Evolutionary conservation across 2,888 invertebrate species (phyloP), one percentile per base, ranked within the genome.

Genomic region (Cryptocheilus praepositus): DNA sequence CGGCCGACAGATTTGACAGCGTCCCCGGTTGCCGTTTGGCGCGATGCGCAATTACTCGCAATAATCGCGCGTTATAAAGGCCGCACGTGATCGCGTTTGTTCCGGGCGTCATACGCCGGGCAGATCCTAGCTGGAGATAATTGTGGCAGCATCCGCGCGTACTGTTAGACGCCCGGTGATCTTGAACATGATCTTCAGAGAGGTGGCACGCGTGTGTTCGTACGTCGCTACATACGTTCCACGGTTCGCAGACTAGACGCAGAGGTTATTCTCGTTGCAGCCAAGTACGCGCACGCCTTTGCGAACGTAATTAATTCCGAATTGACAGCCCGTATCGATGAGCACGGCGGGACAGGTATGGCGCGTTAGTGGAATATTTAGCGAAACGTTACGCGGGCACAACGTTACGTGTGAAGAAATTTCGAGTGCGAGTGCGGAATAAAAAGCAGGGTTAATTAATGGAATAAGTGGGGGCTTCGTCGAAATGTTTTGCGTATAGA

Each of bases 251-350:
- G 8, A 3, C 16, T 4, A 13, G 16, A 49, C 49, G 1, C 28
- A 56, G 19, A 19, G 16, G 13, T 46, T 43, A 46, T 68, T 54
- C 36, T 36, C 36, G 36, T 36, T 36, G 7, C 36, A 11, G 36
- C 4, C 36, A 36, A 36, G 36, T 36, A 11, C 11, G 13, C 7
- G 36, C 36, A 25, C 25, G 25, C 25, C 25, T 25, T 36, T 11
- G 8, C 63, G 63, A 18, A 71, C 60, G 71, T 61, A 66, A 55
- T 72, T 67, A 61, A 71, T 61, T 63, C 67, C 59, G 73, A 57
- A 66, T 66, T 51, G 71, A 67, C 72, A 72, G 65, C 61, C 8
- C 7, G 36, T 7, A 28, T 28, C 28, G 28, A 28, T 7, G 28
- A 28, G 3, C 28, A 7, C 4, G 7, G 28, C 28, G 4, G 28